phyloP scores from a whole-genome alignment of 2,113 vertebrate species.

The Calyptomena viridis region DNA sequence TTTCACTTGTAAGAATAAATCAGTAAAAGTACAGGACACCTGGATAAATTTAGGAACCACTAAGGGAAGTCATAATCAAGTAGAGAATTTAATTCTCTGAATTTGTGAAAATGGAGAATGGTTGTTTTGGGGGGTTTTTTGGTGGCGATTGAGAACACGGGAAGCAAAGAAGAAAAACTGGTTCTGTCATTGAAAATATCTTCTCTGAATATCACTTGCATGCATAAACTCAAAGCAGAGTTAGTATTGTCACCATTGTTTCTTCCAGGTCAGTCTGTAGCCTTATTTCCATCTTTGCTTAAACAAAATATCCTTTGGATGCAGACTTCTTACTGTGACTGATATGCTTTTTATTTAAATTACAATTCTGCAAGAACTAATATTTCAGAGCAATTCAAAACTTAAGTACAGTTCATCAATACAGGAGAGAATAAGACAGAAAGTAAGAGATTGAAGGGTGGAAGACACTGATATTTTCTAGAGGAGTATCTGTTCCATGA shows the following conservation, averaged over 20 bases:
- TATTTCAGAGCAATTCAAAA: not conserved
- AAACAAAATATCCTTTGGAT: not conserved
- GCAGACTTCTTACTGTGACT: not conserved
- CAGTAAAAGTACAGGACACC: not conserved
- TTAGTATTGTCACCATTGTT: not conserved
- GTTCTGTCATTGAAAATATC: not conserved
- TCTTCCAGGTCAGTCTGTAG: not conserved
- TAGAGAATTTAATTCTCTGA: not conserved
- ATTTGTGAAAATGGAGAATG: not conserved
- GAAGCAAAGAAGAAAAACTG: not conserved
- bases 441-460: not conserved
- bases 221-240: not conserved
- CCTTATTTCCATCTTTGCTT: not conserved
- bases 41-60: not conserved
- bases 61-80: not conserved
- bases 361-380: not conserved
- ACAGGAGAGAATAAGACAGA: not conserved
- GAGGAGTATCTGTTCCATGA: not conserved
- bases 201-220: not conserved
- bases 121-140: rapidly evolving
- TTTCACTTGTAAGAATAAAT: not conserved
- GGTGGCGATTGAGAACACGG: not conserved
- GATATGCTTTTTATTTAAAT: not conserved
- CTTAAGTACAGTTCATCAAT: not conserved
- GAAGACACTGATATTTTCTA: not conserved